These are phyloP conservation scores for Cottoperca gobio DNA, from an alignment of 2,797 vertebrate species.

Conservation along the genomic window DNA sequence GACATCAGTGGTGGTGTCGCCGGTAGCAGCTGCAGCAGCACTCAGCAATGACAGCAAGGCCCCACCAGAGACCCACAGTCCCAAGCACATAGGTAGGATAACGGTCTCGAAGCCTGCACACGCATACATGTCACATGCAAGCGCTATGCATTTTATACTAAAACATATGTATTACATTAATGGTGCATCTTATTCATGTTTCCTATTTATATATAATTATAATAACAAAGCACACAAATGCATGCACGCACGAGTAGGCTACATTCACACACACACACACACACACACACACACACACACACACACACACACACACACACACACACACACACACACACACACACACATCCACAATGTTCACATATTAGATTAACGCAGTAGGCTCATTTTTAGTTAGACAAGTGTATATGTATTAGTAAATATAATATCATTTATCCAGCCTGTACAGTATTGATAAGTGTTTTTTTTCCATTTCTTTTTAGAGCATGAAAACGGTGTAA, in stretches of 20 bases:
- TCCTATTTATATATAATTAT: background rate
- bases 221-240: constrained; percentile 1
- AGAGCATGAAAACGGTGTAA: constrained; percentile 92
- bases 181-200: background rate
- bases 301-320: background rate
- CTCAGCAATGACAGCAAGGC: constrained; percentile 88
- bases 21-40: constrained; percentile 81
- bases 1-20: constrained; percentile 86
- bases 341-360: background rate
- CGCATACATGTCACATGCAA: background rate
- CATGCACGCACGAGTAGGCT: background rate
- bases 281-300: constrained; percentile 2
- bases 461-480: constrained; percentile 33
- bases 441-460: constrained; percentile 13
- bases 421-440: background rate
- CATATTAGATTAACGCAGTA: background rate
- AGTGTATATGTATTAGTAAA: background rate
- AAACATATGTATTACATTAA: background rate
- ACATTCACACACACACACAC: background rate
- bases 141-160: background rate
- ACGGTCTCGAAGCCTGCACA: background rate
- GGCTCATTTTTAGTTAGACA: no score
- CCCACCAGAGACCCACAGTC: constrained; percentile 88
- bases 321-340: no score
- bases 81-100: constrained; percentile 93